Evolutionary conservation across 2,888 invertebrate genomes (phyloP), one percentile per base, ranked within the genome.

Genomic region (Octonoba sinensis): DNA sequence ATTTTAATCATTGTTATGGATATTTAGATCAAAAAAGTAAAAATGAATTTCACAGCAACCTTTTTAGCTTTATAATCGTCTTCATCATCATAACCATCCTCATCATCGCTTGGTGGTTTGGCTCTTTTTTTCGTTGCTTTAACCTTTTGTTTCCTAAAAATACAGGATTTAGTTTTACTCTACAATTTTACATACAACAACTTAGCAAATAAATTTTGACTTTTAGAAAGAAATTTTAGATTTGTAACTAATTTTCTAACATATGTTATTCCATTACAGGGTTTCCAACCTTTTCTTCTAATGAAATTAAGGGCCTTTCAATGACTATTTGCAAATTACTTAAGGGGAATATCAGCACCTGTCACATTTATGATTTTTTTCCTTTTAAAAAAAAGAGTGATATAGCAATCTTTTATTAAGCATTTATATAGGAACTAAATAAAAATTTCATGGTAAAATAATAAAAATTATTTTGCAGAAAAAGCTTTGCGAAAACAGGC

Each of bases 21-120:
- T 4, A 36, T 1, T 11, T n/a, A 11, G 18, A 27, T 3, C n/a
- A 18, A 49, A 22, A 65, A 18, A 65, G 22, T n/a, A 3, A 60
- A 16, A n/a, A n/a, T n/a, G n/a, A 57, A n/a, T 13, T 49, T 12
- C 8, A 49, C 16, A 57, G 13, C 16, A 24, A 81, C 81, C 69
- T 81, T 81, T 74, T 81, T 81, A 24, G 65, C 49, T 51, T 70
- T 75, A 65, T 75, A 82, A 59, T 78, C 71, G 15, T 83, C 83
- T 59, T 83, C 83, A 24, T 78, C 74, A 74, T 62, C 54, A 70
- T 74, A 73, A 70, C 74, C 73, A 27, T 77, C 70, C 20, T 83
- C 82, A 51, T 83, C 83, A 18, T 74, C 70, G 65, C 66, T 71
- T 1, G 62, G 46, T 57, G 57, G 27, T 65, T 64, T 81, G 56